Evolutionary conservation across 2,888 invertebrate species (phyloP).

Genomic region (Drosophila hamatofila): DNA sequence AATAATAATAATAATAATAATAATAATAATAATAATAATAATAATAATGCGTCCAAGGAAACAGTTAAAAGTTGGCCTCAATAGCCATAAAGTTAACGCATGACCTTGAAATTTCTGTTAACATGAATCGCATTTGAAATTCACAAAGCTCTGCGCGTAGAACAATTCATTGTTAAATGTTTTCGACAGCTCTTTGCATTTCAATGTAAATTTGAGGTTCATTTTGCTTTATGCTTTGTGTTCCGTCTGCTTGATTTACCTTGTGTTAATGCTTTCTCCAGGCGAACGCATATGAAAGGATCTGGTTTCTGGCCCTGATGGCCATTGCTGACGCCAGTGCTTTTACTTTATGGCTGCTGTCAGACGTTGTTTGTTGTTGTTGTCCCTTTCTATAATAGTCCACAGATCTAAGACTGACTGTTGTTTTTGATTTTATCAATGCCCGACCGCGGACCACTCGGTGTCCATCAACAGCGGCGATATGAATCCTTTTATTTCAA

Average conservation of each 20-base stretch:
- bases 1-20: no score
- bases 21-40: no score
- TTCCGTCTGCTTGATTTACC: constrained; percentile 65
- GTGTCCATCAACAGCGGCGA: constrained; percentile 10
- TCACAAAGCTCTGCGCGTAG: neutral
- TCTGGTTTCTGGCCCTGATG: constrained; percentile 29
- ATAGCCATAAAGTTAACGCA: no score
- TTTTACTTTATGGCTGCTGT: constrained; percentile 42
- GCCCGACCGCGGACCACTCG: constrained; percentile 9
- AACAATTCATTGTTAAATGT: constrained; percentile 14
- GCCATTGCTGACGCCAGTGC: constrained; percentile 43
- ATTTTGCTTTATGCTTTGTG: constrained; percentile 31
- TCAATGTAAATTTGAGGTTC: constrained; percentile 54
- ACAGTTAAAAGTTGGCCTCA: no score
- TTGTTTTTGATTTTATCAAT: constrained; percentile 41
- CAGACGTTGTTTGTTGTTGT: constrained; percentile 28
- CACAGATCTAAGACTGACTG: constrained; percentile 33
- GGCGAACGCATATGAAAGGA: constrained; percentile 16
- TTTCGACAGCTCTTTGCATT: constrained; percentile 25
- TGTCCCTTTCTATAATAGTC: constrained; percentile 55
- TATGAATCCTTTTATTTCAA: constrained; percentile 47
- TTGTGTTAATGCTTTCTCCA: constrained; percentile 36
- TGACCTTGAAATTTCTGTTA: no score
- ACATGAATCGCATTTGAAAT: neutral
- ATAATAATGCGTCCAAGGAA: no score